These are phyloP conservation scores for Paralichthys olivaceus DNA, from an alignment of 2,113 vertebrate species.

Conservation along the genomic window DNA sequence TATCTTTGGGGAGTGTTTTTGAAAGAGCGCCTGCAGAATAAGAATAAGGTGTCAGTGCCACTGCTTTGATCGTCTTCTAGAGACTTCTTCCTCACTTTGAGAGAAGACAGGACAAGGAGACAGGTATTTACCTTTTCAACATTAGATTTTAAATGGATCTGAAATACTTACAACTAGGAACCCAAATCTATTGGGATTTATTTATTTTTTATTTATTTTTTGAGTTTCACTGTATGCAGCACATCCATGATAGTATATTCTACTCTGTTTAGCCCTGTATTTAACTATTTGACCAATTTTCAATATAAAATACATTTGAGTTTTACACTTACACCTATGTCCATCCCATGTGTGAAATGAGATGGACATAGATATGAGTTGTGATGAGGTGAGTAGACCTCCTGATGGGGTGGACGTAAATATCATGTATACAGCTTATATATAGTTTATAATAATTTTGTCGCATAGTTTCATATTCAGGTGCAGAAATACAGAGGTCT, in stretches of 20 bases:
- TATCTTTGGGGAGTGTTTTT: conserved; percentile 3
- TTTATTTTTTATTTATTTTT: too few relatives aligned
- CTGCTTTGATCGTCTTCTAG: conserved; percentile 26
- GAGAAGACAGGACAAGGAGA: neutral
- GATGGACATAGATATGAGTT: neutral
- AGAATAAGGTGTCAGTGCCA: conserved; percentile 10
- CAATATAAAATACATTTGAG: neutral
- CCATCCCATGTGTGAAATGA: neutral
- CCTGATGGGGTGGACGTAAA: too few relatives aligned
- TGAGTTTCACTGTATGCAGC: neutral
- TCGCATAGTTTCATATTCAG: neutral
- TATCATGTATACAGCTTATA: too few relatives aligned
- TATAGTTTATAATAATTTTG: neutral
- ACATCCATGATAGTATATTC: too few relatives aligned
- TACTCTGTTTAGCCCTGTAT: too few relatives aligned
- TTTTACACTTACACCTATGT: neutral
- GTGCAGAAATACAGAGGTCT: neutral
- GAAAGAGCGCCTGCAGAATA: conserved; percentile 5
- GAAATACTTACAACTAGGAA: neutral
- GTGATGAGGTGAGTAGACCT: neutral
- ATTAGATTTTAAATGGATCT: conserved; percentile 1
- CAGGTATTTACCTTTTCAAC: conserved; percentile 13
- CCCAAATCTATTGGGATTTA: neutral
- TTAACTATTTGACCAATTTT: neutral
- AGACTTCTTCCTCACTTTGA: conserved; percentile 6